Evolutionary conservation across 2,113 vertebrate species (phyloP), one percentile per base, ranked within the genome.

Genomic region (Hippocampus barbouri): DNA sequence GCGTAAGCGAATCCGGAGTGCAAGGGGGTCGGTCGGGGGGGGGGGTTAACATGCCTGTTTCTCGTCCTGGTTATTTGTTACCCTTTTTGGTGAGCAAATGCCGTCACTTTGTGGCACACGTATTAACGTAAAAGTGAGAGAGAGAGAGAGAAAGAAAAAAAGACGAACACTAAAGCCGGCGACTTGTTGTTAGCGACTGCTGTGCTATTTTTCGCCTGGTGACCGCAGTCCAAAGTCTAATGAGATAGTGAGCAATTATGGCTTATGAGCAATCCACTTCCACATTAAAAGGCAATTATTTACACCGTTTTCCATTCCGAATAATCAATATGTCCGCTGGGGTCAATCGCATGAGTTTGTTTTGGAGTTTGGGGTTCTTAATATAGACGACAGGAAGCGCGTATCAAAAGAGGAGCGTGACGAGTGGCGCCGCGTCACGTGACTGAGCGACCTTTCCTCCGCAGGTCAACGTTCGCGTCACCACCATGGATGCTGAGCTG

Each of bases 401-500:
- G 7, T 61, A 59, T 56, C 14, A 18, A 34, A 5, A 61, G 15
- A 34, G 14, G 23, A 59, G 14, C 15, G 27, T 2, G 6, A 15
- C 2, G 56, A 30, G 57, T 30, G 57, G 30, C 23, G 14, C 25
- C 15, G 25, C 14, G 0, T 70, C 72, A 69, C 2, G 2, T 79
- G 77, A 86, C 67, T 77, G 1, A 59, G 68, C 20, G 0, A 10
- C 38, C 2, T 54, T 74, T 72, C 74, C 81, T 78, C 61, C 66
- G 61, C 84, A 99, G 97, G 92, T 98, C 89, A 98, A 97, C 0
- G 95, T 98, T 66, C 96, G 96, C 49, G 93, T 99, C 84, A 97
- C 94, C 85, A 94, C 96, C 21, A 92, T 98, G 97, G 97, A 99
- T 61, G 97, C 97, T 0, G 96, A 99, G 92, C 90, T 99, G 94